phyloP scores from a whole-genome alignment of 2,888 invertebrate species.

The Epinotia nisella region DNA sequence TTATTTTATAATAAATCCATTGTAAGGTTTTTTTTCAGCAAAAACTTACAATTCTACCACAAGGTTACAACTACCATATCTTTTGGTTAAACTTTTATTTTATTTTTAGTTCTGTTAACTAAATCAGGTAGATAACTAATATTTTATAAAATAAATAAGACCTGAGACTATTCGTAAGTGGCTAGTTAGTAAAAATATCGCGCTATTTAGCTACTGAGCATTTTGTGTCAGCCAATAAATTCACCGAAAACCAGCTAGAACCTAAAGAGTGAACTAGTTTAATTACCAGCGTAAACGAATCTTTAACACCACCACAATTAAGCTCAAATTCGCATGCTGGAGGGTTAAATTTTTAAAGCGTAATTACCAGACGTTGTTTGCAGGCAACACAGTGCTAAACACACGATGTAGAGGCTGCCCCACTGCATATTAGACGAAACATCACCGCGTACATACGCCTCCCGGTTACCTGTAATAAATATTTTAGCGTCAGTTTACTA shows the following conservation, averaged over 20 bases:
- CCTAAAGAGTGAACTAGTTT: slow-evolving; percentile 4
- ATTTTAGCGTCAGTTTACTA: slow-evolving; percentile 30
- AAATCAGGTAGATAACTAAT: too few species aligned
- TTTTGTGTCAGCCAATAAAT: not conserved
- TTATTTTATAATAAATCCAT: too few species aligned
- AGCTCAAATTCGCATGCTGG: not conserved
- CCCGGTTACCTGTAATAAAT: slow-evolving; percentile 66
- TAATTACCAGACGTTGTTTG: slow-evolving; percentile 77
- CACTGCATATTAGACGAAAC: slow-evolving; percentile 81
- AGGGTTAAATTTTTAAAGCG: slow-evolving; percentile 19
- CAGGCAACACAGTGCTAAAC: slow-evolving; percentile 79
- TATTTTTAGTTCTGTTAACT: too few species aligned
- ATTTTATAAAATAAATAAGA: too few species aligned
- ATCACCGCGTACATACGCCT: slow-evolving; percentile 76
- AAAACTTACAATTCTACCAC: too few species aligned
- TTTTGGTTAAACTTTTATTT: too few species aligned
- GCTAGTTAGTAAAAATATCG: too few species aligned
- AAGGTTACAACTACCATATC: too few species aligned
- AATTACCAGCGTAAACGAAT: not conserved
- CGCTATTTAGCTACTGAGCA: not conserved
- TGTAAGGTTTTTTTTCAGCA: too few species aligned
- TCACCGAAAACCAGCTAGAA: not conserved
- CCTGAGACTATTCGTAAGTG: too few species aligned
- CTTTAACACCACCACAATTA: not conserved
- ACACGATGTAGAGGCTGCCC: slow-evolving; percentile 78